Evolutionary conservation across 2,113 vertebrate genomes (phyloP).

Genomic region (Morone saxatilis): DNA sequence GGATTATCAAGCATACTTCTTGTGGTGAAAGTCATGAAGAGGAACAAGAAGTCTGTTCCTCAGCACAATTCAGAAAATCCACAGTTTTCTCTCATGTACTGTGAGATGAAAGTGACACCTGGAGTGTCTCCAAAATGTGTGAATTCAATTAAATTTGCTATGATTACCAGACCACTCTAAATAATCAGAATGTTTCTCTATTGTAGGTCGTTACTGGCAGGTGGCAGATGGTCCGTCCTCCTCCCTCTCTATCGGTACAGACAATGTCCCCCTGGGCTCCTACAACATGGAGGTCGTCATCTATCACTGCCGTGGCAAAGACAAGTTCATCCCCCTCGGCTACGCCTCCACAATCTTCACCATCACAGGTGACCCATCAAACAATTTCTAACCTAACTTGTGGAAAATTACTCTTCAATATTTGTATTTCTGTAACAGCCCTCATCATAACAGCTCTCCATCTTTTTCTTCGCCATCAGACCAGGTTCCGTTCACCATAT

Average conservation of each 20-base stretch:
- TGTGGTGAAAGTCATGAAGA: background rate
- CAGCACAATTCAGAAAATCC: background rate
- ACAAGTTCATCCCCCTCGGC: constrained; percentile 91
- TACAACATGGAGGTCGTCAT: constrained; percentile 93
- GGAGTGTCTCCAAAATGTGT: background rate
- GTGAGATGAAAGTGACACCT: background rate
- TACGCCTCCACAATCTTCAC: constrained; percentile 87
- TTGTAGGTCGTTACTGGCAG: constrained; percentile 92
- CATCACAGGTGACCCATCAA: constrained; percentile 86
- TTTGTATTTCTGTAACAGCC: constrained; percentile 1
- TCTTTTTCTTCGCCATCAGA: constrained; percentile 79
- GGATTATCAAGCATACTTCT: background rate
- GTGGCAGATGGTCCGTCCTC: constrained; percentile 90
- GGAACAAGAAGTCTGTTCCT: background rate
- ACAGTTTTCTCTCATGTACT: background rate
- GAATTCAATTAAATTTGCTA: background rate
- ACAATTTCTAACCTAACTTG: background rate
- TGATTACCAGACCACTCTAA: background rate
- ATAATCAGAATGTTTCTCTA: constrained; percentile 14
- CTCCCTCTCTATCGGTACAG: constrained; percentile 87
- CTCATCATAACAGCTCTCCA: background rate
- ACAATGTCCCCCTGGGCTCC: constrained; percentile 86
- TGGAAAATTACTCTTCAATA: background rate
- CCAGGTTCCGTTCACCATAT: constrained; percentile 91
- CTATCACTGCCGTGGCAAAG: constrained; percentile 89